phyloP scores from a whole-genome alignment of 2,888 invertebrate species.

The Melinopterus prodromus region DNA sequence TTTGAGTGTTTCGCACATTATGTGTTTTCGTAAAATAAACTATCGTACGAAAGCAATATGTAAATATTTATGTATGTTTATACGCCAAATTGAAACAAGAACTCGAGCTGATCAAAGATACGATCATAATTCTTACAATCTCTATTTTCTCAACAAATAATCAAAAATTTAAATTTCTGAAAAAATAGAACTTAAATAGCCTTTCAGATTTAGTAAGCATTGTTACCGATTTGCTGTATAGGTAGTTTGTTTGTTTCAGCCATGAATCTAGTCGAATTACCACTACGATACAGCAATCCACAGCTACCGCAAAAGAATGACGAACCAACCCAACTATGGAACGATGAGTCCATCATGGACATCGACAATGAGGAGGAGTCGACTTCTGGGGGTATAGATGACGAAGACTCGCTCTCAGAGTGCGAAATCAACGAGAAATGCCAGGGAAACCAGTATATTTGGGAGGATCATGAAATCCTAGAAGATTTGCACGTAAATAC shows the following conservation, averaged over 20 bases:
- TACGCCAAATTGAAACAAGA: background rate
- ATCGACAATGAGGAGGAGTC: constrained; percentile 44
- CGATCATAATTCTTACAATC: too few relatives aligned
- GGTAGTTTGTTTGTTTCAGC: background rate
- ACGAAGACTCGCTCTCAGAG: constrained; percentile 60
- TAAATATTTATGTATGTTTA: background rate
- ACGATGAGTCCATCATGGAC: constrained; percentile 33
- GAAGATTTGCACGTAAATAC: constrained; percentile 52
- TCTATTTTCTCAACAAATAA: too few relatives aligned
- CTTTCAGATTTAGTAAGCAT: too few relatives aligned
- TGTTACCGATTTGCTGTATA: too few relatives aligned
- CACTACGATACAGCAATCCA: background rate
- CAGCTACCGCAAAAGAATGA: constrained; percentile 10
- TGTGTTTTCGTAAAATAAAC: background rate
- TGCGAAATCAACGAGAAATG: constrained; percentile 43
- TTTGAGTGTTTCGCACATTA: background rate
- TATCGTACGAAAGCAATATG: background rate
- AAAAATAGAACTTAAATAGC: too few relatives aligned
- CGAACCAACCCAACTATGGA: constrained; percentile 33
- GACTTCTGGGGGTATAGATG: constrained; percentile 64
- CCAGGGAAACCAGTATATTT: constrained; percentile 52
- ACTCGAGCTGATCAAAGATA: background rate
- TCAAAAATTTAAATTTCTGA: too few relatives aligned
- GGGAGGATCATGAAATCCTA: constrained; percentile 52
- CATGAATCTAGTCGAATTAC: background rate